Base-by-base conservation (phyloP, 2,888 invertebrate species). In the Chouioia cunea region DNA sequence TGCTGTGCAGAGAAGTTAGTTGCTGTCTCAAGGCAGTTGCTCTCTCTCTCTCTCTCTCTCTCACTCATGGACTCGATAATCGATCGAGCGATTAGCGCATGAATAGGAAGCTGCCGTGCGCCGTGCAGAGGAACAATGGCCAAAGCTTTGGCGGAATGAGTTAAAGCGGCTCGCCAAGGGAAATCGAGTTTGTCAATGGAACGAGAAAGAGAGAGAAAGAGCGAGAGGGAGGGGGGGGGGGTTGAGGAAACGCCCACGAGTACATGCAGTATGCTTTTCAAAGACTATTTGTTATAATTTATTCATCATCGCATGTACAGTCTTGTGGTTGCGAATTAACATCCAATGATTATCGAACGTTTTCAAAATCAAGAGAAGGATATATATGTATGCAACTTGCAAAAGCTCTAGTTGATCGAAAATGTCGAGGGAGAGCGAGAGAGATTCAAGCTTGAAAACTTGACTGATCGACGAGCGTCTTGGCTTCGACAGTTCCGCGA, bases 161-260 rank as follows among this genome's bases (percentile, higher is more conserved):
- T 60, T 36, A 65, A 68, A 59, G 68, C 59, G 60, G 59, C 27
- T 47, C 3, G 52, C 64, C n/a, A 54, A 18, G 43, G 65, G 57
- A 69, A 72, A 72, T 69, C 65, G 69, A 72, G 68, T 72, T 72
- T 65, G 72, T 72, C 68, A 60, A 69, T 57, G 46, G 59, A 54
- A 27, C 23, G 27, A 27, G 27, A 54, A 23, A 23, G 23, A 53
- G 53, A 53, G 23, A 70, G 59, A 52, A 47, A 27, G 47, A 53
- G 46, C 6, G 16, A 57, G 36, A 64, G 58, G 65, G 47, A 47
- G 47, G 2, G 23, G 22, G 2, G n/a, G 58, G 10, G 47, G 27
- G 47, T 22, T 20, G 57, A 20, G 53, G 2, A 10, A 53, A 18
- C 65, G 27, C 56, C 16, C 22, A 23, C 50, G 36, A 44, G 23